Evolutionary conservation across 1,140 invertebrate genomes (phyloP), one percentile per base, ranked within the genome.

Genomic region (Penaeus chinensis): DNA sequence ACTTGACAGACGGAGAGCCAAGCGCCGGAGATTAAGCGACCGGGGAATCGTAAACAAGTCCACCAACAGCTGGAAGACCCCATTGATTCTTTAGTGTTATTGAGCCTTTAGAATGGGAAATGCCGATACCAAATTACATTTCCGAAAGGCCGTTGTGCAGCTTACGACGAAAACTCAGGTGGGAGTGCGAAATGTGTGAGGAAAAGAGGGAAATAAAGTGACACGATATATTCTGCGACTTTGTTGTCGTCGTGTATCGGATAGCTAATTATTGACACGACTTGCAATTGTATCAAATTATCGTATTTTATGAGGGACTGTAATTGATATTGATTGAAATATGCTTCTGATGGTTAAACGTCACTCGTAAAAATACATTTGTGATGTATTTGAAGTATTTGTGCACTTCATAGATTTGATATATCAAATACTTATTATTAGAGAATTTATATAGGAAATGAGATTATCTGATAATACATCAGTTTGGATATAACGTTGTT

Each of bases 61-160:
- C 7, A 47, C 47, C 47, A 47, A 47, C 47, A 47, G 47, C 47
- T 47, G 47, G 47, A 47, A 47, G 47, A 47, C 7, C 7, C 47
- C 7, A 47, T 2, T 47, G 47, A 47, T 47, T 47, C 47, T 10
- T 13, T 47, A 61, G 19, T n/a, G 19, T 18, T 54, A 63, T 63
- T 78, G 60, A 65, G 37, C 63, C 20, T n/a, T 20, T 10, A 24
- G 71, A 32, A 99, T 99, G 98, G 98, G 98, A 91, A 99, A 99
- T 94, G 95, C 97, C 65, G 98, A 99, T 92, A 98, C 98, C 69
- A 99, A 99, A 94, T 93, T 99, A 82, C 98, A 98, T 93, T 99
- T 99, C 94, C 94, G 98, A 88, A 98, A 99, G 93, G 98, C 98
- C 91, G 98, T 99, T 81, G 96, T 99, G 81, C 97, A 99, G 92